Base-by-base conservation (phyloP, 2,888 invertebrate genomes). In the Diaperis boleti region DNA sequence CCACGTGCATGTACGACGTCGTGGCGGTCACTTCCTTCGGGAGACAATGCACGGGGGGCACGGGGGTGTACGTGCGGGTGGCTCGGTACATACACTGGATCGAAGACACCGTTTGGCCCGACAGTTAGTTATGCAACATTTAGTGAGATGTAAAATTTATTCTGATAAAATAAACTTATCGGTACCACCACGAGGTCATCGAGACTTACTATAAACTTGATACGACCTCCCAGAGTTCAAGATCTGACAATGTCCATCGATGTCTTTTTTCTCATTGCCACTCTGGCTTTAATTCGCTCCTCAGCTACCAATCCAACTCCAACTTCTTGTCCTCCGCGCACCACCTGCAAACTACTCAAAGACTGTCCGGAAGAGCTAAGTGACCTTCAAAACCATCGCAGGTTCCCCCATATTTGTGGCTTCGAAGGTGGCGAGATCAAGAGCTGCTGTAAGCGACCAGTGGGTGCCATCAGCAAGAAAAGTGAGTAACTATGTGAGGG, bases 91-190 rank as follows among this genome's bases (percentile, higher is more conserved):
- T 26, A 26, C 6, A 26, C 8, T 26, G 26, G 26, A 26, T 26
- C 1, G 26, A 26, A 26, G 26, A 26, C 1, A 5, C 6, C n/a
- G 26, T 26, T 26, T 26, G 26, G 26, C 26, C 26, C 33, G 14
- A 77, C 76, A 3, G 47, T 60, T 6, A 26, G n/a, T 6, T 20
- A 3, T 3, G 20, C 20, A 6, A 20, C 3, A 6, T 3, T 6
- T 20, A 2, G 26, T 26, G n/a, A n/a, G n/a, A n/a, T n/a, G n/a
- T n/a, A n/a, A n/a, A n/a, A n/a, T n/a, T n/a, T n/a, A n/a, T n/a
- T n/a, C n/a, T n/a, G n/a, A n/a, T n/a, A n/a, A n/a, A n/a, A n/a
- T n/a, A n/a, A n/a, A n/a, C n/a, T n/a, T n/a, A n/a, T n/a, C n/a
- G n/a, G n/a, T n/a, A n/a, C n/a, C n/a, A n/a, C n/a, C n/a, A n/a